Conservation (phyloP, 2,797 vertebrate species). For the Esox masquinongy region DNA sequence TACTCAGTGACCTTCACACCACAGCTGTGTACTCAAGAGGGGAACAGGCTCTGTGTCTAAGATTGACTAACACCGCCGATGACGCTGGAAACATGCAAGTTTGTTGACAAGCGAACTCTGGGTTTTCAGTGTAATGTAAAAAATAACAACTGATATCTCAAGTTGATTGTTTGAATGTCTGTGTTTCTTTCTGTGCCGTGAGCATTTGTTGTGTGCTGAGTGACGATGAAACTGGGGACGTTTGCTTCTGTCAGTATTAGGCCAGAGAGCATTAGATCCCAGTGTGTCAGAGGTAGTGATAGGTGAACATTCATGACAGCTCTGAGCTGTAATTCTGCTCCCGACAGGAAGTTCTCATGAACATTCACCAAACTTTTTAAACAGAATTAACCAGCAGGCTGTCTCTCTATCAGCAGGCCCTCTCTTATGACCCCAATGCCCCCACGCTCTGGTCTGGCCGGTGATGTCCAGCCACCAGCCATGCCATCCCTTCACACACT, state of each 20-base stretch:
- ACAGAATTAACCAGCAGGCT: constrained; percentile 20
- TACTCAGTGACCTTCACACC: neutral
- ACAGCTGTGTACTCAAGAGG: neutral
- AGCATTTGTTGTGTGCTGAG: neutral
- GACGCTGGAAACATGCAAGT: neutral
- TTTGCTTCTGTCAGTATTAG: neutral
- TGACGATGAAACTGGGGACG: neutral
- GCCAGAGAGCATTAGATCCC: neutral
- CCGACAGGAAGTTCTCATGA: constrained; percentile 34
- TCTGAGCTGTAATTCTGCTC: constrained; percentile 33
- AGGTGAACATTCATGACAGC: constrained; percentile 40
- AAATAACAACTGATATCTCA: neutral
- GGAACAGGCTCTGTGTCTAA: neutral
- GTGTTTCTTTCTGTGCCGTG: neutral
- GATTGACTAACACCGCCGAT: neutral
- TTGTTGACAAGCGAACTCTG: too few relatives aligned
- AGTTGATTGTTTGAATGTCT: neutral
- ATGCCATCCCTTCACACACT: constrained; percentile 31
- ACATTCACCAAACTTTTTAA: constrained; percentile 21
- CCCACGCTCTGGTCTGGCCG: neutral
- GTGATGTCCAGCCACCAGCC: constrained; percentile 20
- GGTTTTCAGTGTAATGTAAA: too few relatives aligned
- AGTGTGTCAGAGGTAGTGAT: constrained; percentile 17
- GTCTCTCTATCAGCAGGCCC: constrained; percentile 15
- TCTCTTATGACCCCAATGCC: neutral